Evolutionary conservation across 2,797 vertebrate genomes (phyloP).

Genomic region (Typhlichthys eigenmanni): DNA sequence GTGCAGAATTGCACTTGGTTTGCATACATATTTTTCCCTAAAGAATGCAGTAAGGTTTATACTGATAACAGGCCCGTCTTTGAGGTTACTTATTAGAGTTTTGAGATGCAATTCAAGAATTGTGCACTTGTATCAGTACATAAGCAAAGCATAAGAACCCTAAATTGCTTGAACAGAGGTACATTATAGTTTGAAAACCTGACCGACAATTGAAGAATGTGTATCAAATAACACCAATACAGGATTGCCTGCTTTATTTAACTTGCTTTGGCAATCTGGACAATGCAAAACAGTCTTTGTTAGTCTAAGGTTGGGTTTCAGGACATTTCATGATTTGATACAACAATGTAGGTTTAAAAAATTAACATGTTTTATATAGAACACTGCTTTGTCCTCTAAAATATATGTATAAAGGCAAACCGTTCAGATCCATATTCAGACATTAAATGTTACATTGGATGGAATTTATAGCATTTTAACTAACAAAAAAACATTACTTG

Average conservation of each 20-base stretch:
- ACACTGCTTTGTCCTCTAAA: slow-evolving; percentile 14
- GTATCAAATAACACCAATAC: not conserved
- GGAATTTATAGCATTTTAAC: slow-evolving; percentile 6
- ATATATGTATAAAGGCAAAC: slow-evolving; percentile 15
- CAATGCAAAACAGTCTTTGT: slow-evolving; percentile 4
- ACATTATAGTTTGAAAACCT: not conserved
- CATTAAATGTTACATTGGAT: slow-evolving; percentile 8
- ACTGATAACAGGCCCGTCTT: too few relatives aligned
- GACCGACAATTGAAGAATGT: slow-evolving; percentile 3
- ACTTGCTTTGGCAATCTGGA: slow-evolving; percentile 25
- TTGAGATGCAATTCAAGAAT: too few relatives aligned
- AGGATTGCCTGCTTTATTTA: slow-evolving; percentile 4
- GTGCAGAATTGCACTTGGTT: not conserved
- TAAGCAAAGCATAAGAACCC: not conserved
- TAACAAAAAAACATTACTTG: not conserved
- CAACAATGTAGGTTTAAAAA: slow-evolving; percentile 11
- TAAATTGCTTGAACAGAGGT: not conserved
- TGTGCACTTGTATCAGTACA: not conserved
- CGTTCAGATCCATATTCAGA: not conserved
- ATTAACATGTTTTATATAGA: slow-evolving; percentile 15
- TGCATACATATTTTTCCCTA: not conserved
- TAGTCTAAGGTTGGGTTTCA: not conserved
- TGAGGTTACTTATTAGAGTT: too few relatives aligned
- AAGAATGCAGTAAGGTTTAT: not conserved
- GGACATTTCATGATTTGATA: slow-evolving; percentile 23